These are phyloP conservation scores for Temnothorax unifasciatus DNA, from an alignment of 2,888 invertebrate species.

Conservation along the genomic window DNA sequence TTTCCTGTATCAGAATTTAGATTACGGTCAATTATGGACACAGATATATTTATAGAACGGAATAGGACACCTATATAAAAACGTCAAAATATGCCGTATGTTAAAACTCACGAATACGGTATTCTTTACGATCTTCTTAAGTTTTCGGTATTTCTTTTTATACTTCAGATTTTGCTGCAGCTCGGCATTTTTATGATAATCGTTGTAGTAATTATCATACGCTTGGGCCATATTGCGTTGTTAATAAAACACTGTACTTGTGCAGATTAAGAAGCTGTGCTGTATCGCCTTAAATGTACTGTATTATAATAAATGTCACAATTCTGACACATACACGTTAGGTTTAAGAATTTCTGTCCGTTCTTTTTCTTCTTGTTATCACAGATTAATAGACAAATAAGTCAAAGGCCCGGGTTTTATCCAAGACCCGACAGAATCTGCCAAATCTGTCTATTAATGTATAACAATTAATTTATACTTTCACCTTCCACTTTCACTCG, in stretches of 20 bases:
- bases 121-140: constrained; percentile 90
- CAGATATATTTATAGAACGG: constrained; percentile 19
- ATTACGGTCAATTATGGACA: background rate
- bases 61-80: background rate
- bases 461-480: too few relatives aligned
- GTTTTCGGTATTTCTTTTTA: constrained; percentile 89
- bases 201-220: constrained; percentile 81
- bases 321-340: too few relatives aligned
- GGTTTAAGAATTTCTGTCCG: too few relatives aligned
- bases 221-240: constrained; percentile 78
- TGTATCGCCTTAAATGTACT: background rate
- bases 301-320: too few relatives aligned
- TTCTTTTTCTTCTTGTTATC: too few relatives aligned
- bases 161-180: constrained; percentile 87
- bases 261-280: background rate
- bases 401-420: too few relatives aligned
- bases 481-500: too few relatives aligned
- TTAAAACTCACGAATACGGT: constrained; percentile 89
- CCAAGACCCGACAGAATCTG: too few relatives aligned
- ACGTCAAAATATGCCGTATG: background rate
- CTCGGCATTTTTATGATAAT: constrained; percentile 82
- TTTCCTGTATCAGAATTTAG: constrained; percentile 88
- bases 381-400: too few relatives aligned
- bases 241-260: background rate
- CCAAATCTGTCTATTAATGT: too few relatives aligned